Evolutionary conservation across 2,888 invertebrate genomes (phyloP).

Genomic region (Trissolcus japonicus): DNA sequence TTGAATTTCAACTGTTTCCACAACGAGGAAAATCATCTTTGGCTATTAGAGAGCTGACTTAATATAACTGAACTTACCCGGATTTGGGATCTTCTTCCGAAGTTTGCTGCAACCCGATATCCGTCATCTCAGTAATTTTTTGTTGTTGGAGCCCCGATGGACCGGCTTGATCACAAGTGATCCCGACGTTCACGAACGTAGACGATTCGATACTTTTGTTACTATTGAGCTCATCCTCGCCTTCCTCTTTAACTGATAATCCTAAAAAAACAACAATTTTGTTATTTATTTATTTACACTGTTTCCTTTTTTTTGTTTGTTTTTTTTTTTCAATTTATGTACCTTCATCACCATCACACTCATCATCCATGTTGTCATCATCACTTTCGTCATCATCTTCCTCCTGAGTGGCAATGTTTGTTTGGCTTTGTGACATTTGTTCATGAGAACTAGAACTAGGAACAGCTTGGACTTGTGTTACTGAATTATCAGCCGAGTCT

Average conservation of each 20-base stretch:
- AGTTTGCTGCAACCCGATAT: conserved; percentile 68
- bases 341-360: conserved; percentile 73
- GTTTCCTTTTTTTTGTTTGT: neutral
- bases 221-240: conserved; percentile 69
- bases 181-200: conserved; percentile 73
- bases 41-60: conserved; percentile 63
- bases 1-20: conserved; percentile 61
- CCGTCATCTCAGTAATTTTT: conserved; percentile 71
- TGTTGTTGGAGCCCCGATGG: conserved; percentile 75
- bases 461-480: conserved; percentile 70
- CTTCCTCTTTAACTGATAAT: conserved; percentile 73
- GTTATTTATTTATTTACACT: neutral
- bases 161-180: conserved; percentile 74
- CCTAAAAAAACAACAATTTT: conserved; percentile 60
- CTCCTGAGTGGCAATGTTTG: conserved; percentile 64
- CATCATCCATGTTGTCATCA: conserved; percentile 73
- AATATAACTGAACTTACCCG: conserved; percentile 71
- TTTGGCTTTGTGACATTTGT: conserved; percentile 68
- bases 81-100: conserved; percentile 73
- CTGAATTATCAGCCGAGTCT: conserved; percentile 67
- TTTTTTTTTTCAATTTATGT: neutral
- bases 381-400: conserved; percentile 71
- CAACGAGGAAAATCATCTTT: conserved; percentile 70
- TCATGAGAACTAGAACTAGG: conserved; percentile 71
- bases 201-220: conserved; percentile 71